phyloP scores from a whole-genome alignment of 2,797 vertebrate species.

The Pangasius mekongensis region DNA sequence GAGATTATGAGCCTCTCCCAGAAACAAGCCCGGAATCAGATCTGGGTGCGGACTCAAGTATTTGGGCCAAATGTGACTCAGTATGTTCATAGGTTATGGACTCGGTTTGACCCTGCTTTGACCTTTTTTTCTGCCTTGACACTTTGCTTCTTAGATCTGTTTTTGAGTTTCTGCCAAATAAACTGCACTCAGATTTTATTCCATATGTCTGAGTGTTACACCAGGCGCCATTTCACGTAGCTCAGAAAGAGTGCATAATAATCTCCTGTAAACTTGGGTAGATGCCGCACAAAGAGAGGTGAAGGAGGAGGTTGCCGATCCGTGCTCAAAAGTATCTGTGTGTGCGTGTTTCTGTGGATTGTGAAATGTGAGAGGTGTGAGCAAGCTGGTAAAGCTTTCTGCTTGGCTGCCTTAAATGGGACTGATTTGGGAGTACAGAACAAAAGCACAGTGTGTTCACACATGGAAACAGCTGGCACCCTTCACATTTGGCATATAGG shows the following conservation, averaged over 20 bases:
- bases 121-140: neutral
- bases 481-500: slow-evolving; percentile 41
- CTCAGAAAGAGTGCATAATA: slow-evolving; percentile 13
- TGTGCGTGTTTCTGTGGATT: slow-evolving; percentile 46
- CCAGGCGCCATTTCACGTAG: neutral
- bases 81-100: neutral
- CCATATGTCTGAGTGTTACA: neutral
- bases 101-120: neutral
- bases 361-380: slow-evolving; percentile 47
- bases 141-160: neutral
- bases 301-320: slow-evolving; percentile 18
- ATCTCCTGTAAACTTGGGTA: slow-evolving; percentile 4
- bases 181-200: neutral
- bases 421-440: slow-evolving; percentile 45
- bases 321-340: slow-evolving; percentile 32
- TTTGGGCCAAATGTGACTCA: neutral
- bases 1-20: neutral
- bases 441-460: slow-evolving; percentile 52
- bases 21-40: neutral
- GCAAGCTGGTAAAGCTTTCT: slow-evolving; percentile 51
- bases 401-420: slow-evolving; percentile 47
- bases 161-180: neutral
- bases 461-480: slow-evolving; percentile 45
- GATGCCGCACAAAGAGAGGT: neutral
- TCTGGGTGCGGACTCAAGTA: neutral